Conservation (phyloP, 1,140 invertebrate genomes). For the Chrysopa pallens region DNA sequence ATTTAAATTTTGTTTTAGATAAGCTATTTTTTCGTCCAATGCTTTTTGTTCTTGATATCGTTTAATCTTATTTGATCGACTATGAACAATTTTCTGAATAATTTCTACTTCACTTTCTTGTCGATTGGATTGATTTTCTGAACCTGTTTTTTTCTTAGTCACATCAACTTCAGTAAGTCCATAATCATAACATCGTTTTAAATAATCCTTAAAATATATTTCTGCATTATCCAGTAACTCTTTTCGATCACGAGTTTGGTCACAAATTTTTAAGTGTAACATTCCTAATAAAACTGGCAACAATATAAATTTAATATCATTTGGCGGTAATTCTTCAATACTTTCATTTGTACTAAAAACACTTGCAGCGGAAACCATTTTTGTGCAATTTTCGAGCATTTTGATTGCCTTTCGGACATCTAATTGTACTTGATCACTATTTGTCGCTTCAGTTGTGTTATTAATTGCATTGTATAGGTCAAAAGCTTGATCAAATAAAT, state of each 20-base stretch:
- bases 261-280: constrained; percentile 47
- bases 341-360: constrained; percentile 81
- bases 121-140: constrained; percentile 5
- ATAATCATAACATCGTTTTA: constrained; percentile 63
- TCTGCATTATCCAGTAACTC: constrained; percentile 54
- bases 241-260: constrained; percentile 34
- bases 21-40: constrained; percentile 46
- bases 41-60: constrained; percentile 65
- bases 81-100: constrained; percentile 24
- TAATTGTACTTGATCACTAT: neutral
- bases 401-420: constrained; percentile 48
- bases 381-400: constrained; percentile 59
- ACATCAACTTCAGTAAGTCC: constrained; percentile 38
- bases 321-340: constrained; percentile 70
- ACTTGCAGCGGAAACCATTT: constrained; percentile 52
- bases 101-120: constrained; percentile 15
- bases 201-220: constrained; percentile 72
- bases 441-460: neutral
- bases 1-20: constrained; percentile 40
- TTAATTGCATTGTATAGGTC: neutral
- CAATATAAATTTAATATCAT: constrained; percentile 67
- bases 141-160: constrained; percentile 5
- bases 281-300: constrained; percentile 68
- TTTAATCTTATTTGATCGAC: constrained; percentile 56
- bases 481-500: neutral